phyloP scores from a whole-genome alignment of 2,797 vertebrate genomes.

The Coregonus ussuriensis region DNA sequence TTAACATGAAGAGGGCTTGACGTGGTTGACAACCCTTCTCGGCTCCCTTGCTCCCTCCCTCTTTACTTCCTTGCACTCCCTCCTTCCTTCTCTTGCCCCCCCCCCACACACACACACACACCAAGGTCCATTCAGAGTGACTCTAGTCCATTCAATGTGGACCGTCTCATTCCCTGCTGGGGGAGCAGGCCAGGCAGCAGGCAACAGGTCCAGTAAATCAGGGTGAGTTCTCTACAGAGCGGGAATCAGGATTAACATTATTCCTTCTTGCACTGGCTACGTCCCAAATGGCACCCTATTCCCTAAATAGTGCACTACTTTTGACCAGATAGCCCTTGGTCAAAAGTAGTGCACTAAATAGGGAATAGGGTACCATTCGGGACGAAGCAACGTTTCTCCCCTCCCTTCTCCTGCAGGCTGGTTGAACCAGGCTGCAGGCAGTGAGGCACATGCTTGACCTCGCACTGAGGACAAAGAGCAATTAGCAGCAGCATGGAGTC shows the following conservation, averaged over 20 bases:
- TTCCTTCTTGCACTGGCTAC: constrained; percentile 49
- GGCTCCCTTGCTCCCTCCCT: constrained; percentile 13
- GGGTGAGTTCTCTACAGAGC: constrained; percentile 43
- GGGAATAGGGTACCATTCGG: neutral
- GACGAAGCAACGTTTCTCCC: neutral
- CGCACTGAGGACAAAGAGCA: constrained; percentile 74
- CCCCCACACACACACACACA: constrained; percentile 5
- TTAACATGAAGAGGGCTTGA: constrained; percentile 9
- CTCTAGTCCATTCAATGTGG: constrained; percentile 42
- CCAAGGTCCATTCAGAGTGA: constrained; percentile 34
- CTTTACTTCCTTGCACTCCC: no score
- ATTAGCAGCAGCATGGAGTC: constrained; percentile 67
- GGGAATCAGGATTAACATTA: constrained; percentile 73
- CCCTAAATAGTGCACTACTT: neutral
- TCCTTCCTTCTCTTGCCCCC: neutral
- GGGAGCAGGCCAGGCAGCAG: constrained; percentile 20
- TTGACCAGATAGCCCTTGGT: neutral
- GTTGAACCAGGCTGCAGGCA: constrained; percentile 63
- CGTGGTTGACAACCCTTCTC: constrained; percentile 3
- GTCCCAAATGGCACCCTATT: constrained; percentile 1
- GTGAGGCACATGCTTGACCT: constrained; percentile 78
- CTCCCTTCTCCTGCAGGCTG: constrained; percentile 44
- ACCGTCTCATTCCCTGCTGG: constrained; percentile 62
- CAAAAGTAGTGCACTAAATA: neutral
- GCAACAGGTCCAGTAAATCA: constrained; percentile 58